Percentiles rank a stretch among this genome's conserved stretches.
Conservation (phyloP, 2,888 invertebrate species). For the Venustoraphidia nigricollis region DNA sequence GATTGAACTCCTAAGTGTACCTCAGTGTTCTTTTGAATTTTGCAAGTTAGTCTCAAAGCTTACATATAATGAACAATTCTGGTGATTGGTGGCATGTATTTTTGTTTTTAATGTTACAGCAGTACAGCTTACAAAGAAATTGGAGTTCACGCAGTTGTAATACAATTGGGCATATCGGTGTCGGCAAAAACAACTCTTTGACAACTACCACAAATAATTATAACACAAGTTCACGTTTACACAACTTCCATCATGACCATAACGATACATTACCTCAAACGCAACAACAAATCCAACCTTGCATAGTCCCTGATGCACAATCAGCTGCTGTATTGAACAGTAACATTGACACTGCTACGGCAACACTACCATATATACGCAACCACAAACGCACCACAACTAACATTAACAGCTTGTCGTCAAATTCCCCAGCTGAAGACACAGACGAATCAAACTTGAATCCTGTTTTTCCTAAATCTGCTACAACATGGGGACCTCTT, state of each 20-base stretch:
- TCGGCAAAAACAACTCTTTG: conserved; percentile 18
- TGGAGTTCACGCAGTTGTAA: conserved; percentile 34
- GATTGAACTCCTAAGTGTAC: too few relatives aligned
- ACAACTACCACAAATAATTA: too few relatives aligned
- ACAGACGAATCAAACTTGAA: conserved; percentile 1
- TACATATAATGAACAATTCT: too few relatives aligned
- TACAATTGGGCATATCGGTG: conserved; percentile 25
- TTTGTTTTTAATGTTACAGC: conserved; percentile 16
- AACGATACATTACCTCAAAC: conserved; percentile 24
- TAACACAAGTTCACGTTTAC: conserved; percentile 10
- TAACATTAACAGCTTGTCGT: conserved; percentile 15
- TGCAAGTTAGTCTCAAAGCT: too few relatives aligned
- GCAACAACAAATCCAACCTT: conserved; percentile 10
- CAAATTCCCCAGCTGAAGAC: background rate
- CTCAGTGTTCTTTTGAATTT: too few relatives aligned
- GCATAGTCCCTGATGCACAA: conserved; percentile 16
- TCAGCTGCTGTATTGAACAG: too few relatives aligned
- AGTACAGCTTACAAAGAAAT: conserved; percentile 29
- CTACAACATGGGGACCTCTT: conserved; percentile 45
- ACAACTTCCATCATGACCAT: conserved; percentile 24
- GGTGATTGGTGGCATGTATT: too few relatives aligned
- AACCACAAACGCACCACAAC: conserved; percentile 16
- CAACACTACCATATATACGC: conserved; percentile 30
- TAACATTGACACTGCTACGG: conserved; percentile 14
- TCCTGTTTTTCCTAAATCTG: conserved; percentile 40